phyloP scores from a whole-genome alignment of 92 coral and sea anemone genomes.

The Chrysogorgia sp. region DNA sequence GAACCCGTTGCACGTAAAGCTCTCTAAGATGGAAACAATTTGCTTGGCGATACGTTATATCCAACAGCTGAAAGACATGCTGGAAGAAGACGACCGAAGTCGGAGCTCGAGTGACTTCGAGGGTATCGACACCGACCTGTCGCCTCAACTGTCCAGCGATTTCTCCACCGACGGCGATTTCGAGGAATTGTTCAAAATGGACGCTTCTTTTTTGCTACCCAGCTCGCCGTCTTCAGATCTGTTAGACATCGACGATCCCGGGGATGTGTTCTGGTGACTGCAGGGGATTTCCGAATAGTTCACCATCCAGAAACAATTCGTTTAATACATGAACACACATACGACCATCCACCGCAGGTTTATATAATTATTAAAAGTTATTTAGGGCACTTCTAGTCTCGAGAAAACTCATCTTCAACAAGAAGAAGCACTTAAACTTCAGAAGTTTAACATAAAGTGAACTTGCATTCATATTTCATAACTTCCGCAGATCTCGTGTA shows the following conservation, averaged over 20 bases:
- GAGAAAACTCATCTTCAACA: not conserved
- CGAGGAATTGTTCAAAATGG: slow-evolving; percentile 47
- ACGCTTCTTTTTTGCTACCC: slow-evolving; percentile 40
- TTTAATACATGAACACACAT: slow-evolving; percentile 31
- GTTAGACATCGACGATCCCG: slow-evolving; percentile 43
- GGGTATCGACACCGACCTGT: slow-evolving; percentile 40
- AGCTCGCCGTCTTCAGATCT: slow-evolving; percentile 42
- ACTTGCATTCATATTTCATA: slow-evolving; percentile 24
- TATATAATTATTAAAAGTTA: not conserved
- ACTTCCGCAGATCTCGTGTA: slow-evolving; percentile 15
- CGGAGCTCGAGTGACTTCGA: slow-evolving; percentile 45
- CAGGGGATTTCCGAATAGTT: slow-evolving; percentile 1
- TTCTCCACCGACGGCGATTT: slow-evolving; percentile 48
- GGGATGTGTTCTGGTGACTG: slow-evolving; percentile 44
- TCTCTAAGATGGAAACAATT: slow-evolving; percentile 93
- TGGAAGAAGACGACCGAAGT: slow-evolving; percentile 61
- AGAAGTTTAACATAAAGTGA: slow-evolving; percentile 38
- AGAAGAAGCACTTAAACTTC: slow-evolving; percentile 26
- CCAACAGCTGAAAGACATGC: slow-evolving; percentile 67
- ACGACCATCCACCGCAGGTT: slow-evolving; percentile 16
- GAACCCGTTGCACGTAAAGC: slow-evolving; percentile 80
- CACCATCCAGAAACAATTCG: slow-evolving; percentile 1
- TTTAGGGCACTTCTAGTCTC: slow-evolving; percentile 3
- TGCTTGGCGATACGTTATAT: slow-evolving; percentile 92
- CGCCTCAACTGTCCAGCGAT: slow-evolving; percentile 48